A percentile compares a stretch with the other conserved stretches of the same genome.
Evolutionary conservation across 30 jellyfish, hydroid and myxozoan species (phyloP).

Genomic region (Chironex yamaguchii): DNA sequence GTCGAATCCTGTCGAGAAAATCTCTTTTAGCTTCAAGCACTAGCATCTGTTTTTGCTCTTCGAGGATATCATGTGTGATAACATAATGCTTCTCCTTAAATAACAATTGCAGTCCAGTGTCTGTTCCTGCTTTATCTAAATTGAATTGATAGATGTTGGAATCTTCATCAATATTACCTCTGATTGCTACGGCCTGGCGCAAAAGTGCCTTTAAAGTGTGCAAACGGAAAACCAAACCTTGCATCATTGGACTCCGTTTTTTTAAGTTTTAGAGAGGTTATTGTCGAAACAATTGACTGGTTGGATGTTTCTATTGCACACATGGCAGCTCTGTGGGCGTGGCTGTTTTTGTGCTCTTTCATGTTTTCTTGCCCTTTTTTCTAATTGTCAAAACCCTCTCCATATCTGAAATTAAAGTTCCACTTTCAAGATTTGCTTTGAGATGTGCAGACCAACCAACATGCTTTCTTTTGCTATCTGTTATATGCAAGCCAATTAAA

Average conservation of each 20-base stretch:
- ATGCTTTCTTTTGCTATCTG: constrained; percentile 28
- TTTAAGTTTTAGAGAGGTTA: constrained; percentile 51
- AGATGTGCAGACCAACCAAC: constrained; percentile 54
- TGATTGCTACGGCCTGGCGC: constrained; percentile 46
- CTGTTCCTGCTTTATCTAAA: constrained; percentile 51
- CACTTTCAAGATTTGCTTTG: constrained; percentile 49
- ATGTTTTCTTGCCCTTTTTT: constrained; percentile 6
- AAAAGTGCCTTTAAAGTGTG: constrained; percentile 39
- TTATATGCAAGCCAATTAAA: constrained; percentile 1
- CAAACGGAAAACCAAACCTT: constrained; percentile 47
- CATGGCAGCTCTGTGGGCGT: constrained; percentile 32
- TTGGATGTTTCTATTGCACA: constrained; percentile 31
- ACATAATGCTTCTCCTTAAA: constrained; percentile 49
- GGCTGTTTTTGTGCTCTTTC: constrained; percentile 39
- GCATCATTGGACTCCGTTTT: constrained; percentile 24
- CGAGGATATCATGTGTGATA: constrained; percentile 44
- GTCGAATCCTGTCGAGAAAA: constrained; percentile 6
- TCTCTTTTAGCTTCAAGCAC: constrained; percentile 28
- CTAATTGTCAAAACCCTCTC: constrained; percentile 49
- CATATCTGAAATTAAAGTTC: constrained; percentile 25
- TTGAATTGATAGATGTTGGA: constrained; percentile 56
- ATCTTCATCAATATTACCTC: constrained; percentile 34
- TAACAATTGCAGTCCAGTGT: constrained; percentile 31
- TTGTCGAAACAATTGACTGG: constrained; percentile 34
- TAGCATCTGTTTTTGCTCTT: constrained; percentile 49